Base-by-base conservation (phyloP, 2,797 vertebrate genomes). In the Caiman crocodilus region DNA sequence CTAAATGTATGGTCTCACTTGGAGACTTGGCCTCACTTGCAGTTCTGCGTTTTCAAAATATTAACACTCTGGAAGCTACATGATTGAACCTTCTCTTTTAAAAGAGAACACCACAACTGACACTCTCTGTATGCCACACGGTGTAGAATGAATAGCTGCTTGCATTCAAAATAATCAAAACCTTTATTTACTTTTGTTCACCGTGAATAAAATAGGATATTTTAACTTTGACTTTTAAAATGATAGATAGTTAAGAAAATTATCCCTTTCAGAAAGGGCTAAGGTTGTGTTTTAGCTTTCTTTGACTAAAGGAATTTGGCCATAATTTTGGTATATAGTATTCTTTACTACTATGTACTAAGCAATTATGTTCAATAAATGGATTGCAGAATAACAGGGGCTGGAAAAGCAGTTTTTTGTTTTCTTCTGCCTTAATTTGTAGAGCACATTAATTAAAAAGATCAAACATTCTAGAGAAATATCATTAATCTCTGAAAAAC, bases 231-330 rank as follows among this genome's bases (percentile, higher is more conserved):
- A 30, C 35, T 67, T 79, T 87, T 60, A 6, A 83, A 16, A 61
- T 3, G 26, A 73, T 1, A 87, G 42, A 83, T 89, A 71, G 9
- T 13, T 14, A 42, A 90, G n/a, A 87, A 81, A 82, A 67, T n/a
- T 21, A 3, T 1, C 18, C 0, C 0, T 0, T 13, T 50, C 69
- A 15, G 23, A 50, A 14, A 73, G 23, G 50, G 15, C 23, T 25
- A 73, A 4, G 69, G 23, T 15, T 73, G 23, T 23, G 35, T 30
- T 35, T 69, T 30, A 17, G 35, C 67, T 60, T 83, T 75, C 74
- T 13, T n/a, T 57, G 5, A 25, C 23, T 76, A 77, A 92, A 76
- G 7, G 73, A 75, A 64, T 16, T 50, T 50, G 42, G 42, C 42
- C 42, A 20, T 79, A 18, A 21, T 23, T 93, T 32, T 57, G 77